phyloP scores from a whole-genome alignment of 2,797 vertebrate genomes.

The Mus spretus region DNA sequence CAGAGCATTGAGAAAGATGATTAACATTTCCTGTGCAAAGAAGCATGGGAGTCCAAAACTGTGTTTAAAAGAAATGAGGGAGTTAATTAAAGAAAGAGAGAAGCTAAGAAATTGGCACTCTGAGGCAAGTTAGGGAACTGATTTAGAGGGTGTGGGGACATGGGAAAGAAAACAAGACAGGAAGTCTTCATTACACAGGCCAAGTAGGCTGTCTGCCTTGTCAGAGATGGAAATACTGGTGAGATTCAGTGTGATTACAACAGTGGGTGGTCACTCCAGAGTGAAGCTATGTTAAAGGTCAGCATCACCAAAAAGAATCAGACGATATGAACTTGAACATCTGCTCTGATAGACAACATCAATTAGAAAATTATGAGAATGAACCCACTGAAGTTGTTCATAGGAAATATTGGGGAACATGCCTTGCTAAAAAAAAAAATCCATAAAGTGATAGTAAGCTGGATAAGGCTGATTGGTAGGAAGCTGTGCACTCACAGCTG shows the following conservation, averaged over 20 bases:
- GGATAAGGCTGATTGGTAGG: neutral
- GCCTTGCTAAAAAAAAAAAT: constrained; percentile 19
- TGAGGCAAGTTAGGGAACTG: constrained; percentile 31
- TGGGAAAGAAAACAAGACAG: constrained; percentile 76
- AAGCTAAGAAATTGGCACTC: constrained; percentile 17
- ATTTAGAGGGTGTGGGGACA: constrained; percentile 62
- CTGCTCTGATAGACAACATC: constrained; percentile 16
- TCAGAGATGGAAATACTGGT: constrained; percentile 39
- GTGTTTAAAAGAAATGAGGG: neutral
- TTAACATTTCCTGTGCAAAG: neutral
- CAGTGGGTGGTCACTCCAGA: constrained; percentile 73
- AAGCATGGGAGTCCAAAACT: neutral
- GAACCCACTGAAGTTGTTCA: neutral
- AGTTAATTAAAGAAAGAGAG: constrained; percentile 55
- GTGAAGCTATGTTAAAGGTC: constrained; percentile 57
- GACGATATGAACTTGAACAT: constrained; percentile 60
- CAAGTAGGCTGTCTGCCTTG: constrained; percentile 57
- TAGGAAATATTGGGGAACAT: neutral
- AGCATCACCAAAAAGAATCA: neutral
- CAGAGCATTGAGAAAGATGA: constrained; percentile 26
- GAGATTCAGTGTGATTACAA: neutral
- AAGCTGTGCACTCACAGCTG: neutral
- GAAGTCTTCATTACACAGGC: constrained; percentile 67
- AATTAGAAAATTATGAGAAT: constrained; percentile 30
- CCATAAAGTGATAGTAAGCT: neutral